Base-by-base conservation (phyloP, 2,113 vertebrate species). In the Aspidoscelis tigris region DNA sequence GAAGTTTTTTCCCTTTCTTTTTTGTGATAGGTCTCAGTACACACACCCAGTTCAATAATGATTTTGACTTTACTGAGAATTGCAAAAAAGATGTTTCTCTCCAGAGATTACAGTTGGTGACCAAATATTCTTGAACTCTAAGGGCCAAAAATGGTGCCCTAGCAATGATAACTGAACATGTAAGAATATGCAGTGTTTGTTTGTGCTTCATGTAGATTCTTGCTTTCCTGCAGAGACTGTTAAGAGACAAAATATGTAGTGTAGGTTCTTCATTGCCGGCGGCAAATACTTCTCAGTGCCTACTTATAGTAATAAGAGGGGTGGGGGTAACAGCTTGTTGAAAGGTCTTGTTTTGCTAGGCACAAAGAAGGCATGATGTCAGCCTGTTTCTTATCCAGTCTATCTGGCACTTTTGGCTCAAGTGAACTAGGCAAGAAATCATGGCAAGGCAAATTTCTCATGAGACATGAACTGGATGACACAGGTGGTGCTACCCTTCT, bases 341-440 rank as follows among this genome's bases (percentile, higher is more conserved):
- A 84, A 71, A 50, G 41, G 16, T 79, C 47, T 84, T 84, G 11
- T 84, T 78, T 78, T 47, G 68, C 71, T 72, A 64, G 69, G 55
- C 41, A 84, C n/a, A 41, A 66, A 84, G 39, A 61, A 44, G 8
- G 16, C 68, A 20, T 78, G 55, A 78, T 72, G 83, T 78, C 55
- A 72, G 20, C 26, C 66, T 50, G 69, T 41, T 33, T 71, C 47
- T 78, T 78, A 78, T 78, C 39, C 18, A 18, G 33, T 78, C 61
- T 58, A 70, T 61, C 39, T n/a, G 53, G 24, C 66, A 14, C 10
- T 79, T 26, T 79, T 84, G 69, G 76, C 68, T 73, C 55, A 47
- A 58, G 44, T 72, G 41, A 79, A 39, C 10, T 50, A 70, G 41
- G 20, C 14, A 64, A 65, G 76, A 61, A 78, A 64, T 64, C 39